Base-by-base conservation (phyloP, 1,140 invertebrate genomes). In the Lepidurus apus region DNA sequence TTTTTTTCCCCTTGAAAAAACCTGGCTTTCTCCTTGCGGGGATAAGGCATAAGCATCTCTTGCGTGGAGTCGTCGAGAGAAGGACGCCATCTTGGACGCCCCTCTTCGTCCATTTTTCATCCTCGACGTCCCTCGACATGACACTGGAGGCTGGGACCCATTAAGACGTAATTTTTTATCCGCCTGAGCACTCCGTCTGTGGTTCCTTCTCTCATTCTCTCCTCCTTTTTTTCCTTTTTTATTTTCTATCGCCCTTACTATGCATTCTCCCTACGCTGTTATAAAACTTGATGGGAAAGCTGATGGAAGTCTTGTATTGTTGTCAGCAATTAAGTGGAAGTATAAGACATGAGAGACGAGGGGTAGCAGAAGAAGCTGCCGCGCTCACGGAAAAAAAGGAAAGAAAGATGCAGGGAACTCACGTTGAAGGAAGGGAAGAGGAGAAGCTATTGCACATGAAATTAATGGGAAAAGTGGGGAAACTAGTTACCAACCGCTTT, bases 241-340 rank as follows among this genome's bases (percentile, higher is more conserved):
- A 1, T 65, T 65, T 13, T 21, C 53, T 21, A n/a, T 47, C 45
- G 10, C 5, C 17, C 45, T 65, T 65, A 65, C 6, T 17, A 65
- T 13, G 53, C 53, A 65, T 13, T 65, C 8, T 21, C 53, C 53
- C 13, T 65, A 65, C 17, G 53, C n/a, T 65, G 17, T 17, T 65
- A 65, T 65, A 65, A 65, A 65, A 65, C 53, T 65, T 65, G 17
- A 65, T 65, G 53, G 53, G 6, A 21, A 65, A 65, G 9, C 53
- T 65, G 53, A 65, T 65, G 53, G 53, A 65, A 65, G 53, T 65
- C 53, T 65, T 65, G 53, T 65, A 65, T 65, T 65, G 53, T 65
- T 65, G 53, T 65, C 53, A 65, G 53, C 53, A 65, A 65, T 65
- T 65, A 65, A 65, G 53, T 9, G 53, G 21, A 65, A 65, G 53